Evolutionary conservation across 2,113 vertebrate species (phyloP), one percentile per base, ranked within the genome.

Genomic region (Ptychochromis oligacanthus): DNA sequence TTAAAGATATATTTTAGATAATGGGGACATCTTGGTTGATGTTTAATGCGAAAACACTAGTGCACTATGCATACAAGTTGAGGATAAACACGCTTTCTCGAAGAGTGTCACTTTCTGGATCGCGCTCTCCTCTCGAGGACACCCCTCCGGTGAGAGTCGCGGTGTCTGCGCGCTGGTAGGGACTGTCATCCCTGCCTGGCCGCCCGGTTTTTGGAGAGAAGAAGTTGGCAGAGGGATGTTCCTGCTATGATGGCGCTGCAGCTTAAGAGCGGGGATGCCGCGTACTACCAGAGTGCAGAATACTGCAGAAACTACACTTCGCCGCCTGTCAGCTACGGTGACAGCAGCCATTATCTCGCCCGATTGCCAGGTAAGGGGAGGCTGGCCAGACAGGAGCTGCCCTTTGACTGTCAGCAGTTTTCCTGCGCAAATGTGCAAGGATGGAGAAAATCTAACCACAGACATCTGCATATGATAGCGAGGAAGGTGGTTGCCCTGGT

Each of bases 201-300:
- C 85, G 89, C 79, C 89, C 79, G 88, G 83, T 79, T 86, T 83
- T 75, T 52, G 75, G 62, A 82, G 88, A 86, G 83, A 12, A 92
- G 89, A 94, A 95, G 94, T 93, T 88, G 90, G 84, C 84, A 58
- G 58, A 88, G 94, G 93, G 95, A 95, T 95, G 95, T 92, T 84
- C 86, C 79, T 86, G 91, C 82, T 87, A 96, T 95, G 95, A 96
- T 96, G 96, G 95, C 96, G 95, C 91, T 96, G 94, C 94, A 95
- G 87, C 93, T 95, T 36, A 95, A 93, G 88, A 94, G 87, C 83
- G 93, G 89, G 75, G 93, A 93, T 93, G 95, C 93, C n/a, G 91
- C 93, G 17, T 95, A 94, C 88, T 95, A 94, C 87, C 94, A 93
- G 91, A 89, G 91, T 79, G 93, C 92, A 75, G 91, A 93, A 2